Evolutionary conservation across 2,797 vertebrate species (phyloP).

Genomic region (Sylvia borin): DNA sequence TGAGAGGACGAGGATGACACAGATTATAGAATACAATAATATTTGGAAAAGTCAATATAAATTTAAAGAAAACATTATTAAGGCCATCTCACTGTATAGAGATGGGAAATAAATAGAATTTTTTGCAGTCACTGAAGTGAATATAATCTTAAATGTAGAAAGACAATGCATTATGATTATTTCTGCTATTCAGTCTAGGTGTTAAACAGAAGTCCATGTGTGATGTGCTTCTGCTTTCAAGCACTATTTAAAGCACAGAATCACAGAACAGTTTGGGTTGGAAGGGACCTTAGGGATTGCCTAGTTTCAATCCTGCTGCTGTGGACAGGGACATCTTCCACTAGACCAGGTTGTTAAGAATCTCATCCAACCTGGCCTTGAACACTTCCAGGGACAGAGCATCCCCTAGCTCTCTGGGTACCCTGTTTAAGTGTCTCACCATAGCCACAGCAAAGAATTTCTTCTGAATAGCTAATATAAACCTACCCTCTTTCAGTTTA

Average conservation of each 20-base stretch:
- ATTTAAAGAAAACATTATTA: neutral
- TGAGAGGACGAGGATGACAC: neutral
- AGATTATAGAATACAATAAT: neutral
- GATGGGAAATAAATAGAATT: neutral
- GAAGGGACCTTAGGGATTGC: neutral
- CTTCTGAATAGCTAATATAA: neutral
- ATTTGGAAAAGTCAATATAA: neutral
- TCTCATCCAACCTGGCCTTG: neutral
- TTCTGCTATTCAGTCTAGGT: neutral
- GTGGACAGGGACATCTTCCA: neutral
- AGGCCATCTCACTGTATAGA: neutral
- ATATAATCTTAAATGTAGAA: neutral
- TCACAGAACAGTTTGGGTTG: neutral
- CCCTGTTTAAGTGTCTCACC: neutral
- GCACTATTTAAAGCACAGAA: neutral
- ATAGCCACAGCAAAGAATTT: neutral
- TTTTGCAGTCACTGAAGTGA: accelerated
- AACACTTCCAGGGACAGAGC: neutral
- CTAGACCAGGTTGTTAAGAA: neutral
- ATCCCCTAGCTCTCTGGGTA: neutral
- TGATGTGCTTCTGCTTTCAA: neutral
- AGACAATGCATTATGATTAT: neutral
- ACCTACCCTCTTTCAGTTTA: neutral
- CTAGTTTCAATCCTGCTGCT: neutral
- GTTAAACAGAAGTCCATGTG: neutral